A percentile compares a stretch with the other conserved stretches of the same genome.
These are phyloP conservation scores for Anaspis maculata DNA, from an alignment of 2,888 invertebrate species.

Conservation along the genomic window DNA sequence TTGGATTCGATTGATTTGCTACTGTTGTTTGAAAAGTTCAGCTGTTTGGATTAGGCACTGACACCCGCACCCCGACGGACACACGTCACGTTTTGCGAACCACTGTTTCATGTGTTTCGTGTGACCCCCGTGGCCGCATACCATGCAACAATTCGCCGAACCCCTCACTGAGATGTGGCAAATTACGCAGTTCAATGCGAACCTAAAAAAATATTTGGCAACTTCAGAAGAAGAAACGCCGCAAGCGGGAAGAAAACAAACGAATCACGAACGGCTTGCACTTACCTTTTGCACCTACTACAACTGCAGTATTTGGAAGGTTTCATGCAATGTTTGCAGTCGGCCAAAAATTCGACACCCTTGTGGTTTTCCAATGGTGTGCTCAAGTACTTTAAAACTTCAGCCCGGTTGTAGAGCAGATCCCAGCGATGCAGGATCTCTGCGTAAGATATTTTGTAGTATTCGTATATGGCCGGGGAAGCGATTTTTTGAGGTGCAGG, in stretches of 20 bases:
- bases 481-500: conserved; percentile 25
- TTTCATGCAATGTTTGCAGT: conserved; percentile 63
- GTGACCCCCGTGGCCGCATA: conserved; percentile 93
- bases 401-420: conserved; percentile 41
- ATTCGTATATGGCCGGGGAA: conserved; percentile 57
- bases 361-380: conserved; percentile 38
- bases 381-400: conserved; percentile 57
- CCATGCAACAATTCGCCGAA: conserved; percentile 74
- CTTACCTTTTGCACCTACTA: conserved; percentile 61
- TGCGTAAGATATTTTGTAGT: conserved; percentile 80
- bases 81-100: conserved; percentile 68
- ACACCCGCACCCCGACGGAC: conserved; percentile 92
- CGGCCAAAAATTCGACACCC: conserved; percentile 63
- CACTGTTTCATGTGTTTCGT: conserved; percentile 75
- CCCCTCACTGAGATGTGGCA: conserved; percentile 83
- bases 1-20: too few species aligned
- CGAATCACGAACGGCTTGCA: too few species aligned
- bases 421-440: conserved; percentile 66
- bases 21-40: conserved; percentile 42
- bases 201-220: too few species aligned
- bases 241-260: too few species aligned
- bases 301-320: conserved; percentile 63
- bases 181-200: conserved; percentile 71
- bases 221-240: too few species aligned
- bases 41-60: conserved; percentile 68